Evolutionary conservation across 2,888 invertebrate species (phyloP), one percentile per base, ranked within the genome.

Genomic region (Acronicta psi): DNA sequence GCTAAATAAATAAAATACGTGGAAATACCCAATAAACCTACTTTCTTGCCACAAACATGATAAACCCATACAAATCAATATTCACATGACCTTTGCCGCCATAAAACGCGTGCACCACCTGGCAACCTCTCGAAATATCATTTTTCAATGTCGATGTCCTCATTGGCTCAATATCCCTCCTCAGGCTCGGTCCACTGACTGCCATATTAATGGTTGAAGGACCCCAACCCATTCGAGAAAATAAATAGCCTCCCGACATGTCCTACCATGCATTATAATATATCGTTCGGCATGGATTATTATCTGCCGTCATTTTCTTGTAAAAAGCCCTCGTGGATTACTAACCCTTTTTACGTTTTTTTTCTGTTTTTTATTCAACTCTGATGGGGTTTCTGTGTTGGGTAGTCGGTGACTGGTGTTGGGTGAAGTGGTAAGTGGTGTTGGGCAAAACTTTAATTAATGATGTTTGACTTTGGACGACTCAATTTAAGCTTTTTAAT

Each of bases 181-280:
- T 88, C 86, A 82, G 72, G 54, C 50, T 44, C 90, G 92, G 82
- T 89, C 86, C 79, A 80, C 82, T 89, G 92, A 82, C 84, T 87
- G 79, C 86, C 85, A 89, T 92, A 93, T 93, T 92, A 93, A 93
- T 93, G 91, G 87, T 81, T 46, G 64, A 56, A 67, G 82, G 82
- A 83, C 61, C 70, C 77, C 82, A 83, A 82, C 85, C 86, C 86
- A 87, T 86, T 86, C 83, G 80, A 79, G 85, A 80, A 87, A 88
- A 91, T 91, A 91, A 90, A 92, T 90, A 90, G 90, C 87, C 84
- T 81, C 80, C 79, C 83, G 91, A 91, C 91, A 80, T 87, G 86
- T 90, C 86, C 85, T 80, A 63, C 86, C 88, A 87, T 89, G 92
- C 91, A 92, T 92, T 89, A 85, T 90, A 88, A 93, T 90, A 89